Percentiles rank a stretch among this genome's conserved stretches.
These are phyloP conservation scores for Cephalopterus ornatus DNA, from an alignment of 2,113 vertebrate genomes.

Conservation along the genomic window DNA sequence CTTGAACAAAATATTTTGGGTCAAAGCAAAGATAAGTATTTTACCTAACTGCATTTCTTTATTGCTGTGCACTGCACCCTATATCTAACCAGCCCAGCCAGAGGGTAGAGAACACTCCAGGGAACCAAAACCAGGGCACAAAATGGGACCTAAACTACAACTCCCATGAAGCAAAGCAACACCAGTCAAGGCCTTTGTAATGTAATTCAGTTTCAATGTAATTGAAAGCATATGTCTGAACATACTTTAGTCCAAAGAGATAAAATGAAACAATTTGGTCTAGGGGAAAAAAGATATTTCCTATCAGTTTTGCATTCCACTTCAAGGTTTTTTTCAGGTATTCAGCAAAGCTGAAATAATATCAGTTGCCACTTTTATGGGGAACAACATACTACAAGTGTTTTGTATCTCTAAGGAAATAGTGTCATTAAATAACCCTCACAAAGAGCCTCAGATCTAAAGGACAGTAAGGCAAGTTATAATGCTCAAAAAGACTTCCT, in stretches of 20 bases:
- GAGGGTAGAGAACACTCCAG: not conserved
- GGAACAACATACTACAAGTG: not conserved
- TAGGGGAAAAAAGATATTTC: fast-evolving
- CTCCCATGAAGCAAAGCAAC: not conserved
- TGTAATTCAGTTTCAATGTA: not conserved
- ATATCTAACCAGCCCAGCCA: not conserved
- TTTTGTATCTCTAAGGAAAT: not conserved
- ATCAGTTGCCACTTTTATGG: not conserved
- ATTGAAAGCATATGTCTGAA: not conserved
- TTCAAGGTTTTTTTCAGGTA: not conserved
- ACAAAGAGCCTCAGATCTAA: not conserved
- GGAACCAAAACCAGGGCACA: not conserved
- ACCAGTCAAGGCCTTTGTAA: not conserved
- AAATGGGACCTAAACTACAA: not conserved
- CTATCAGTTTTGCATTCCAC: not conserved
- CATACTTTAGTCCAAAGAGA: not conserved
- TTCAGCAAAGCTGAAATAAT: not conserved
- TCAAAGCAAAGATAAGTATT: not conserved
- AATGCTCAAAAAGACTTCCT: not conserved
- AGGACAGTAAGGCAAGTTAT: not conserved
- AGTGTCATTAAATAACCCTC: not conserved
- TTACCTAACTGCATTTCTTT: not conserved
- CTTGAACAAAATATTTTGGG: not conserved
- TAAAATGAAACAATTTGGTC: not conserved
- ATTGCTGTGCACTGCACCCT: not conserved